These are phyloP conservation scores for Setipinna tenuifilis DNA, from an alignment of 2,797 vertebrate species.

Conservation along the genomic window DNA sequence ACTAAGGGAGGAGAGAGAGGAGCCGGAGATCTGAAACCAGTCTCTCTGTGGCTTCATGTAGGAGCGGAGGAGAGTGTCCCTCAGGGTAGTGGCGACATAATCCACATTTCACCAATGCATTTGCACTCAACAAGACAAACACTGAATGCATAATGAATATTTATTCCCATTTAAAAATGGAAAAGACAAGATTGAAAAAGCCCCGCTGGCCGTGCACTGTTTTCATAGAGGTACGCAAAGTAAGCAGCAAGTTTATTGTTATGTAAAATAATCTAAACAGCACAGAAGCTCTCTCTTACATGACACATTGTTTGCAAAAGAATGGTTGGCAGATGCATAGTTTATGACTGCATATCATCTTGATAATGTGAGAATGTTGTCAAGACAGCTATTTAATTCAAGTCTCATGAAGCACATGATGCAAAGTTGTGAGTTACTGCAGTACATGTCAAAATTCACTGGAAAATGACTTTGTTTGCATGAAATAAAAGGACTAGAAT, in stretches of 20 bases:
- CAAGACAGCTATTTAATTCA: neutral
- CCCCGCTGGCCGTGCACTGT: neutral
- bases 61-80: neutral
- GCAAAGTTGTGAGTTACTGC: neutral
- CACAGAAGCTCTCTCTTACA: neutral
- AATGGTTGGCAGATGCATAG: neutral
- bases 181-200: neutral
- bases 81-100: neutral
- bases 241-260: slow-evolving; percentile 15
- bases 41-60: neutral
- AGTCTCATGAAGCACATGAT: neutral
- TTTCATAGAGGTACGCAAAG: neutral
- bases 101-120: slow-evolving; percentile 71
- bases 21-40: neutral
- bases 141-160: slow-evolving; percentile 63
- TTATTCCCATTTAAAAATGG: slow-evolving; percentile 48
- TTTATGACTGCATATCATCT: neutral
- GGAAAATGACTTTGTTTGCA: neutral
- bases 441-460: neutral
- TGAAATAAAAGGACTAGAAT: neutral
- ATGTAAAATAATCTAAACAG: neutral
- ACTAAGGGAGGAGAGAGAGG: neutral
- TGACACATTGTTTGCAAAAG: neutral
- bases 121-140: slow-evolving; percentile 69
- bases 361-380: neutral